Percentiles rank a stretch among this genome's conserved stretches.
phyloP scores from a whole-genome alignment of 2,888 invertebrate species.

The Spodoptera littoralis region DNA sequence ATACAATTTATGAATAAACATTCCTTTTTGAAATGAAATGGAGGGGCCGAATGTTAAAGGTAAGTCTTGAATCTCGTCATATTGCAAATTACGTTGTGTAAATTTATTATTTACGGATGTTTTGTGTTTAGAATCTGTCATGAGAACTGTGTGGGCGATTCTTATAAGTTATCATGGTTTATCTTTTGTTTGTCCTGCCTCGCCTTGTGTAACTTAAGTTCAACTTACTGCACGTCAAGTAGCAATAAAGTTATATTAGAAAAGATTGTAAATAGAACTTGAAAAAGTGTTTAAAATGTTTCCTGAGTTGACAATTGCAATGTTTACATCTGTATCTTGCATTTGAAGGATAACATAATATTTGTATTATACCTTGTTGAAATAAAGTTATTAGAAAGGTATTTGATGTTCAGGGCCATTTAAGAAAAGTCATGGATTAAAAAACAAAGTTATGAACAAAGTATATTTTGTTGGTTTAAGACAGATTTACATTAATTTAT shows the following conservation, averaged over 20 bases:
- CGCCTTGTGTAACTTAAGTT: constrained; percentile 41
- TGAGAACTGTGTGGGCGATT: constrained; percentile 82
- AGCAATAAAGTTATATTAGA: not conserved
- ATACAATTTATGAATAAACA: constrained; percentile 58
- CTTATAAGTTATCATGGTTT: constrained; percentile 71
- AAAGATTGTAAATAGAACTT: not conserved
- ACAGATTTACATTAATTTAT: no score
- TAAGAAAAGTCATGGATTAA: constrained; percentile 4
- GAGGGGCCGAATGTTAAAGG: constrained; percentile 78
- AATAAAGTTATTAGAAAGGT: constrained; percentile 42
- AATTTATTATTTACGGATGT: constrained; percentile 55
- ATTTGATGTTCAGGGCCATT: constrained; percentile 42
- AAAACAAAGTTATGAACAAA: no score
- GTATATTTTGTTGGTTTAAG: no score
- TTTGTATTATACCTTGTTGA: constrained; percentile 18
- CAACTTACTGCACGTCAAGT: constrained; percentile 24
- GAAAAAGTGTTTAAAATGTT: not conserved
- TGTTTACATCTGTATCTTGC: constrained; percentile 63
- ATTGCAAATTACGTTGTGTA: constrained; percentile 5
- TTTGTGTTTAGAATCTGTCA: constrained; percentile 71
- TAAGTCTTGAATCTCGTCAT: constrained; percentile 54
- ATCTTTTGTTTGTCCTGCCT: constrained; percentile 80
- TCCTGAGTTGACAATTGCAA: constrained; percentile 4
- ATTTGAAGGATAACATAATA: constrained; percentile 51
- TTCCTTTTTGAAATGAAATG: constrained; percentile 80